phyloP scores from a whole-genome alignment of 2,113 vertebrate genomes.

The Sturnus vulgaris region DNA sequence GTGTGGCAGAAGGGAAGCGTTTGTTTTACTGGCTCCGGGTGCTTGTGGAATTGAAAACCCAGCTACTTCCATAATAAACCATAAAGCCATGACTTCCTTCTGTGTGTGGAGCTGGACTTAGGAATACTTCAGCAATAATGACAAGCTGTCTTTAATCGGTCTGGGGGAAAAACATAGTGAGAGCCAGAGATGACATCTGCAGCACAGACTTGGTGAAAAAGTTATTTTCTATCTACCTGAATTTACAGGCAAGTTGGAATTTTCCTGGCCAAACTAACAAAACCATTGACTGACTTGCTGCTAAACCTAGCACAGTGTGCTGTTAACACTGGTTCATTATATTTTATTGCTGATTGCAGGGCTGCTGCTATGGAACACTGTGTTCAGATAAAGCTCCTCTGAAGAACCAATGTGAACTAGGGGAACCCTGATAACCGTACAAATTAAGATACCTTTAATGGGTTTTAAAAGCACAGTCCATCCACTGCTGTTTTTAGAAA shows the following conservation, averaged over 20 bases:
- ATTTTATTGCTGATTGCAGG: conserved; percentile 12
- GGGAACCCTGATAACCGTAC: neutral
- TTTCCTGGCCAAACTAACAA: neutral
- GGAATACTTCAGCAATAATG: neutral
- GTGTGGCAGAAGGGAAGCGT: neutral
- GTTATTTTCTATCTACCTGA: neutral
- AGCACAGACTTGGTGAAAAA: neutral
- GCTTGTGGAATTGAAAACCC: neutral
- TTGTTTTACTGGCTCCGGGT: neutral
- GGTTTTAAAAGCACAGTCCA: conserved; percentile 9
- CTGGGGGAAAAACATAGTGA: neutral
- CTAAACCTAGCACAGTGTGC: neutral
- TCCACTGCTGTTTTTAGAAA: neutral
- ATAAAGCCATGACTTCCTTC: neutral
- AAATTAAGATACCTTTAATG: conserved; percentile 17
- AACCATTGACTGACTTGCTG: neutral
- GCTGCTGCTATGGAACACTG: neutral
- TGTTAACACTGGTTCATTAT: neutral
- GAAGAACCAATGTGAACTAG: neutral
- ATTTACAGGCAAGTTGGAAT: neutral
- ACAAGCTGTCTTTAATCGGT: neutral
- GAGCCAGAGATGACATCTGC: neutral
- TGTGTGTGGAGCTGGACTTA: neutral
- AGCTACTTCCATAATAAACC: neutral
- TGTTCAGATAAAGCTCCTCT: conserved; percentile 44